These are phyloP conservation scores for Balaeniceps rex DNA, from an alignment of 2,113 vertebrate genomes.

Conservation along the genomic window DNA sequence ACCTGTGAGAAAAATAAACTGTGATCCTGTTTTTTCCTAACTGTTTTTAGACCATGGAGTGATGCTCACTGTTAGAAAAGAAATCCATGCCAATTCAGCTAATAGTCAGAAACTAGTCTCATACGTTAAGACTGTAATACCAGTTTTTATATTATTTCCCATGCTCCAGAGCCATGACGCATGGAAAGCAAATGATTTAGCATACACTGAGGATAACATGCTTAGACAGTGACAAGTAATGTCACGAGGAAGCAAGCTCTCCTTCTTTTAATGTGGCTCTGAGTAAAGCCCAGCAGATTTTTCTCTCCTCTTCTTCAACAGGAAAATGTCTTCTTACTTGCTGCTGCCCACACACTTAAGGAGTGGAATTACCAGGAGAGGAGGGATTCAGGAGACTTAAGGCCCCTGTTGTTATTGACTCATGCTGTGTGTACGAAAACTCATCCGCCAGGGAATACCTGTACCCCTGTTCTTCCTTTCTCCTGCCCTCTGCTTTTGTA, in stretches of 20 bases:
- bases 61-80: neutral
- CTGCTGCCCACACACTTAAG: neutral
- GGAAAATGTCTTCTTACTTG: neutral
- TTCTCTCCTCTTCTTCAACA: neutral
- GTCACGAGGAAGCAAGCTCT: neutral
- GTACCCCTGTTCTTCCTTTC: neutral
- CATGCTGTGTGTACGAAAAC: neutral
- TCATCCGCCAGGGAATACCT: neutral
- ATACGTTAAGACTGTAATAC: neutral
- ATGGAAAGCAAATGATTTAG: neutral
- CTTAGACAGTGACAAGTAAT: neutral
- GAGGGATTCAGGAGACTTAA: neutral
- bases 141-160: neutral
- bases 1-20: neutral
- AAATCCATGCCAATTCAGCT: neutral
- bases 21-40: neutral
- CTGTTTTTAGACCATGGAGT: neutral
- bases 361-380: neutral
- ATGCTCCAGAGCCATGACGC: neutral
- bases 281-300: slow-evolving; percentile 4
- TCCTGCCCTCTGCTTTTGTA: neutral
- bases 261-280: neutral
- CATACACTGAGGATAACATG: neutral
- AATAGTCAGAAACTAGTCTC: neutral
- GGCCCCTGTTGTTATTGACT: neutral